Conservation (phyloP, 2,113 vertebrate species). For the Triplophysa rosa region DNA sequence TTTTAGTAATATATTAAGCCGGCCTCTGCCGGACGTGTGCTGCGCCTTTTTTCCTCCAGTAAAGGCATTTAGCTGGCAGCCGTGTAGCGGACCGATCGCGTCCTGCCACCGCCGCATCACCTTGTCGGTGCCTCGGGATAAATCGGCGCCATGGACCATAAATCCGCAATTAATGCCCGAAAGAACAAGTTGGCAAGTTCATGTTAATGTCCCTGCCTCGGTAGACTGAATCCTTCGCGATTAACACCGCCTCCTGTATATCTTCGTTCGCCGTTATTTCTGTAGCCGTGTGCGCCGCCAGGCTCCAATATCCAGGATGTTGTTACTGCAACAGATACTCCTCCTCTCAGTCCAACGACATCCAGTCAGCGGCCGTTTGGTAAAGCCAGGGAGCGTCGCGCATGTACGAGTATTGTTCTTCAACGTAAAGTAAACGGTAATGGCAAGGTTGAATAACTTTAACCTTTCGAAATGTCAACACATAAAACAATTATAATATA, state of each 20-base stretch:
- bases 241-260: not conserved
- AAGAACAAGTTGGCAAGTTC: conserved; percentile 23
- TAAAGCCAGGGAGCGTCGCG: conserved; percentile 62
- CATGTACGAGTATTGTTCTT: conserved; percentile 20
- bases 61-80: conserved; percentile 52
- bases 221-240: not conserved
- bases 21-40: conserved; percentile 28
- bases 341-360: conserved; percentile 58
- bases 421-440: not conserved
- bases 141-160: conserved; percentile 46
- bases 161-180: conserved; percentile 47
- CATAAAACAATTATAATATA: too few relatives aligned
- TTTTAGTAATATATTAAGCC: not conserved
- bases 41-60: conserved; percentile 47
- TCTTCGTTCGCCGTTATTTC: conserved; percentile 30
- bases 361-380: conserved; percentile 58
- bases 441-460: too few relatives aligned
- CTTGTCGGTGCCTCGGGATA: conserved; percentile 61
- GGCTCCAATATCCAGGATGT: conserved; percentile 51
- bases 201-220: not conserved
- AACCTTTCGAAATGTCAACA: too few relatives aligned
- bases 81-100: conserved; percentile 52
- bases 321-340: conserved; percentile 55
- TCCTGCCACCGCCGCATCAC: conserved; percentile 65
- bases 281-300: conserved; percentile 39